Evolutionary conservation across 2,113 vertebrate genomes (phyloP).

Genomic region (Nansenia antarctica): DNA sequence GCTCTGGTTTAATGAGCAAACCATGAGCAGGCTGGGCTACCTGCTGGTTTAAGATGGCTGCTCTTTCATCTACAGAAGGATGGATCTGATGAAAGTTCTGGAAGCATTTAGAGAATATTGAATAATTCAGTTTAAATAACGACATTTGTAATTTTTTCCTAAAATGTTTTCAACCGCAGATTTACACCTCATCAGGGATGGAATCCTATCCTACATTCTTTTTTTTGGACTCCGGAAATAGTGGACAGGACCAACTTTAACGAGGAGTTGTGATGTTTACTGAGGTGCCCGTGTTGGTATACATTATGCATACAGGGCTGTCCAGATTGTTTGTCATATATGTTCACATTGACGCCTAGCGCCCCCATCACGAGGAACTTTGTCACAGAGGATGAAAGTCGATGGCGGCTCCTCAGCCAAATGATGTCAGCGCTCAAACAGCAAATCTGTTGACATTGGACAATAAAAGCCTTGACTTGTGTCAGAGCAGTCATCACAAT

Average conservation of each 20-base stretch:
- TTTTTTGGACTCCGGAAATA: too few relatives aligned
- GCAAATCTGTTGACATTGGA: constrained; percentile 43
- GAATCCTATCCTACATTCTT: too few relatives aligned
- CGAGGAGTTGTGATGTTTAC: too few relatives aligned
- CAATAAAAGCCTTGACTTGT: constrained; percentile 59
- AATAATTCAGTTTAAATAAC: background rate
- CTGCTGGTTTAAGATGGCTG: constrained; percentile 57
- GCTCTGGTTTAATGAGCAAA: constrained; percentile 62
- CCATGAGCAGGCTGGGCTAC: constrained; percentile 54
- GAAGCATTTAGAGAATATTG: background rate
- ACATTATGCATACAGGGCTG: background rate
- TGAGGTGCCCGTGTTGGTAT: background rate
- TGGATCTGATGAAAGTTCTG: background rate
- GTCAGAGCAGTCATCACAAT: constrained; percentile 50
- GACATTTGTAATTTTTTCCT: too few relatives aligned
- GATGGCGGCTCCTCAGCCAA: constrained; percentile 29
- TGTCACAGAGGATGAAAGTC: constrained; percentile 29
- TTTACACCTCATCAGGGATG: too few relatives aligned
- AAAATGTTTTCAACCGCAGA: too few relatives aligned
- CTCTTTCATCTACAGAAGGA: constrained; percentile 39
- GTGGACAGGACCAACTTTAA: too few relatives aligned
- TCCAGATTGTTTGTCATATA: background rate
- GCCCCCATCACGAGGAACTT: background rate
- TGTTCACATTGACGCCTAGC: background rate
- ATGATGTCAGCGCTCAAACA: constrained; percentile 21